Percentiles rank a stretch among this genome's conserved stretches.
Conservation (phyloP, 2,797 vertebrate genomes). For the Phaenicophaeus curvirostris region DNA sequence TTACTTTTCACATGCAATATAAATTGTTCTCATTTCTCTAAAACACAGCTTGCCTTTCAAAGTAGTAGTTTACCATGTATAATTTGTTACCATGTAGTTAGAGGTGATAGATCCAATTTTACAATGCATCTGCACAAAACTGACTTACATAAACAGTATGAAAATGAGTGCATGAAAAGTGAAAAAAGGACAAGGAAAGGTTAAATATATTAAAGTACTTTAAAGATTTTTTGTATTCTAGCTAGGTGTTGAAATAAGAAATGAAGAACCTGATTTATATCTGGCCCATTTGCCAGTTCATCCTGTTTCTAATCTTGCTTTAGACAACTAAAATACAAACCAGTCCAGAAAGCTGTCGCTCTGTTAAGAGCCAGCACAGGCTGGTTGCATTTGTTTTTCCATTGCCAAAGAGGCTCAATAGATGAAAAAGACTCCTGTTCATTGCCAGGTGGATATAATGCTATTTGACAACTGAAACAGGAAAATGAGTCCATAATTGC, state of each 20-base stretch:
- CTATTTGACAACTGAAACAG: slow-evolving; percentile 30
- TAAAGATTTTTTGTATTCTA: background rate
- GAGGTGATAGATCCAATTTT: background rate
- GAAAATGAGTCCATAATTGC: slow-evolving; percentile 29
- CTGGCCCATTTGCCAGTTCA: background rate
- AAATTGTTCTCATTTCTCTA: background rate
- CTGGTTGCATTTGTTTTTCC: slow-evolving; percentile 25
- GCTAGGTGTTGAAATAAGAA: background rate
- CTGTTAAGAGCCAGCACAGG: background rate
- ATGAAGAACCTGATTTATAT: background rate
- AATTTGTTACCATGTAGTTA: background rate
- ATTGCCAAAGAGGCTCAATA: background rate
- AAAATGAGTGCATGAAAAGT: background rate
- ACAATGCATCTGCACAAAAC: background rate
- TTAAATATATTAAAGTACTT: background rate
- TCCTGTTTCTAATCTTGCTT: slow-evolving; percentile 26
- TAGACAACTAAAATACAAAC: background rate
- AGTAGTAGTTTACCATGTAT: background rate
- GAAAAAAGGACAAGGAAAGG: background rate
- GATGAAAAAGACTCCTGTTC: slow-evolving; percentile 29
- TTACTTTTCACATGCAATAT: background rate
- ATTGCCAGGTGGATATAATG: slow-evolving; percentile 50
- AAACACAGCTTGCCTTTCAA: background rate
- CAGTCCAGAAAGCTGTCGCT: slow-evolving; percentile 27
- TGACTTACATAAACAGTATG: background rate